Evolutionary conservation across 1,140 invertebrate genomes (phyloP), one percentile per base, ranked within the genome.

Genomic region (Scylla paramamosain): DNA sequence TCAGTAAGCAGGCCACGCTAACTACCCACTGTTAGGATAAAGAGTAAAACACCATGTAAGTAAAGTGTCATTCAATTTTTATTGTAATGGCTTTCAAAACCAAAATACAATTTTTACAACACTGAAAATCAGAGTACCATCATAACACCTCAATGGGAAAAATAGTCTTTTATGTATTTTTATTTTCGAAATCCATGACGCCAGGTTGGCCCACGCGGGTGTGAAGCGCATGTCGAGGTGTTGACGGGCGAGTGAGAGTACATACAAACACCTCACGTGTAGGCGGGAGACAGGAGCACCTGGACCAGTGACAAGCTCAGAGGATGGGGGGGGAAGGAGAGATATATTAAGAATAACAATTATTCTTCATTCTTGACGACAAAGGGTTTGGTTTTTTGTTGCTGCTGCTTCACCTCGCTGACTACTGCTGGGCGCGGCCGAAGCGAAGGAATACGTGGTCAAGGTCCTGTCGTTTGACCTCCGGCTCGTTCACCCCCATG

Each of bases 401-500:
- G 52, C 3, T 59, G 2, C 3, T 59, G 52, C 31, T 6, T 46
- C 31, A n/a, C 77, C 32, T 25, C 77, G 10, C 87, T 28, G 39
- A 31, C 28, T 89, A 87, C 87, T 92, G 83, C 91, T 95, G 94
- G 28, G 91, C 39, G 28, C 94, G 90, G 14, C 94, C 94, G 94
- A 95, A 95, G 52, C 94, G 94, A 6, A 95, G 94, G 86, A 95
- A 95, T 25, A 95, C 94, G 91, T 95, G 94, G 39, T 95, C 94
- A 7, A 95, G 52, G 48, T 95, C 94, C 87, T 95, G 94, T 31
- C 94, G 94, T 46, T 95, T 95, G 48, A 95, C 91, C 67, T 95
- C 94, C 12, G 94, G 94, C 59, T 95, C 94, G 94, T 95, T 95
- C 32, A 95, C 59, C 2, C 91, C 91, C 91, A 95, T 95, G 84